Evolutionary conservation across 2,113 vertebrate species (phyloP).

Genomic region (Haemorhous mexicanus): DNA sequence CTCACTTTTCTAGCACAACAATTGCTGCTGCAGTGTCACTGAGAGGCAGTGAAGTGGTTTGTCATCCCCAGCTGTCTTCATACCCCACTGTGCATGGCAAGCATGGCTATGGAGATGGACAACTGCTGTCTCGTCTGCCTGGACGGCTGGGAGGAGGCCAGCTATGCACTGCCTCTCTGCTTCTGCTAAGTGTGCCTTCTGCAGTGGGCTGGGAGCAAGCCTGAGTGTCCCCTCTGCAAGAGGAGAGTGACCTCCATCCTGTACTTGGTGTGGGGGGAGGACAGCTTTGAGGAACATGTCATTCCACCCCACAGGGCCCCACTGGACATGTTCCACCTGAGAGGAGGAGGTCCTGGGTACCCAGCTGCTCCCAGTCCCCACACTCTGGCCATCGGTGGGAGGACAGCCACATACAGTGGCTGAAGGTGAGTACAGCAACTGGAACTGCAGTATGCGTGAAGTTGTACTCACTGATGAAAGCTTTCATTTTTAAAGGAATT

Average conservation of each 20-base stretch:
- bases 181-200: background rate
- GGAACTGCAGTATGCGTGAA: background rate
- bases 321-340: fast-evolving
- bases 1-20: fast-evolving
- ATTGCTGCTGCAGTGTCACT: background rate
- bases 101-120: background rate
- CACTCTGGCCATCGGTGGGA: background rate
- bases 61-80: background rate
- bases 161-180: background rate
- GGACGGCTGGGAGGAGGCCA: background rate
- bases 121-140: background rate
- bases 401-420: background rate
- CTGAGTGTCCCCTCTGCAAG: background rate
- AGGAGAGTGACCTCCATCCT: background rate
- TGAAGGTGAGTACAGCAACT: background rate
- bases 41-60: background rate
- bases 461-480: background rate
- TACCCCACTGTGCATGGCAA: too few relatives aligned
- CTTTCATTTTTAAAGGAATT: background rate
- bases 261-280: fast-evolving
- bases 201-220: background rate
- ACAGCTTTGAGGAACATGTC: background rate
- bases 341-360: fast-evolving
- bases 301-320: fast-evolving
- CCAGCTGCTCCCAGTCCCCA: background rate